Evolutionary conservation across 2,797 vertebrate genomes (phyloP), one percentile per base, ranked within the genome.

Genomic region (Falco naumanni): DNA sequence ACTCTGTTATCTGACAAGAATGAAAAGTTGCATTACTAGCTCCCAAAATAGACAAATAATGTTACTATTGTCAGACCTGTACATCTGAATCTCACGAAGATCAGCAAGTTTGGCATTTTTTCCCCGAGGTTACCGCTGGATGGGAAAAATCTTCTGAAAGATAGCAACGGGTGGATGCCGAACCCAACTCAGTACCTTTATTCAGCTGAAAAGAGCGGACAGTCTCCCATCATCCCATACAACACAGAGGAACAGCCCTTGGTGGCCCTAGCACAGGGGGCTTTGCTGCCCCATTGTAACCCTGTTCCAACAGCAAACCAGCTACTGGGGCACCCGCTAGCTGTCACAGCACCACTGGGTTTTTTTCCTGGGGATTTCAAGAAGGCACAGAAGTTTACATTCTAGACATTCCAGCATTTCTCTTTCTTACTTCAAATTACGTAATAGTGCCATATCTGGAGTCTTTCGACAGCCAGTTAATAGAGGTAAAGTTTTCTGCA

Each of bases 301-400:
- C 37, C 9, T 3, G 5, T 5, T 28, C 54, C 60, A 50, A 51
- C 4, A 69, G 8, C 12, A 65, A 82, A 50, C 2, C 34, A 79
- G 13, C 12, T 51, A 10, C 31, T 0, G 3, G 59, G 33, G 26
- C 16, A 71, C 16, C 34, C 65, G 31, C 0, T 0, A 41, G 12
- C 43, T 60, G 13, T 18, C 28, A 59, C 34, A 63, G 22, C n/a
- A 50, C 3, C 18, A 8, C 22, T 41, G 25, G 5, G 1, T 5
- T 50, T 33, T 33, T 25, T 11, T 39, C 28, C 54, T 16, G 8
- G 0, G 1, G 26, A 81, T 78, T 81, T 71, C 0, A 11, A 80
- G 72, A 37, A 13, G 50, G 22, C 20, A 57, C 20, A 25, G 33
- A 81, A 39, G 37, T 33, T 75, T 45, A 56, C 3, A 5, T 37